Percentiles rank a stretch among this genome's conserved stretches.
Evolutionary conservation across 2,888 invertebrate species (phyloP).

Genomic region (Tigriopus californicus): DNA sequence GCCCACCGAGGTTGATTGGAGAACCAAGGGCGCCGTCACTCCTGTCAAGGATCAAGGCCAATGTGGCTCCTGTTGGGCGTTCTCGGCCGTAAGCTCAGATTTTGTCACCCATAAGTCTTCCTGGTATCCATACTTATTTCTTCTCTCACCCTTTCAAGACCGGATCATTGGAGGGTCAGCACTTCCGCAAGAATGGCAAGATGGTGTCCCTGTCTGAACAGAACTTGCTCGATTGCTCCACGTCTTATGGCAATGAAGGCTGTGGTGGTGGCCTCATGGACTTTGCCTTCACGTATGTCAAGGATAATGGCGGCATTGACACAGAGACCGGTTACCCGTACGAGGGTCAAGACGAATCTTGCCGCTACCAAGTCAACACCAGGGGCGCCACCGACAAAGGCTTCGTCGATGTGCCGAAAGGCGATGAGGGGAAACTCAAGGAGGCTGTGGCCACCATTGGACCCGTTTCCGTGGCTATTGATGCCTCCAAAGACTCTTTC

Average conservation of each 20-base stretch:
- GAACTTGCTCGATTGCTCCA: slow-evolving; percentile 73
- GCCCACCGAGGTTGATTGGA: slow-evolving; percentile 64
- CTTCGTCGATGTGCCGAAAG: slow-evolving; percentile 45
- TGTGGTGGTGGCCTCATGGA: slow-evolving; percentile 72
- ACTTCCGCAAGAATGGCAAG: slow-evolving; percentile 53
- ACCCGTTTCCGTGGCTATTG: slow-evolving; percentile 70
- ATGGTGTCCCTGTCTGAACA: slow-evolving; percentile 75
- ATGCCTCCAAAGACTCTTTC: slow-evolving; percentile 65
- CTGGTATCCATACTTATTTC: no score
- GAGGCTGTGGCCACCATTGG: slow-evolving; percentile 63
- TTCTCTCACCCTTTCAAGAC: no score
- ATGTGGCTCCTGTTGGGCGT: slow-evolving; percentile 85
- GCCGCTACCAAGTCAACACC: slow-evolving; percentile 33
- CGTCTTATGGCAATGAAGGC: slow-evolving; percentile 64
- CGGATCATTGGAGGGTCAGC: slow-evolving; percentile 73
- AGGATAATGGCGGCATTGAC: slow-evolving; percentile 66
- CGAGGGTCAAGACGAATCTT: slow-evolving; percentile 38
- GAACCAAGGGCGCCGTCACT: slow-evolving; percentile 62
- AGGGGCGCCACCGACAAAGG: slow-evolving; percentile 62
- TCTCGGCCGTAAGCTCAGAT: slow-evolving; percentile 38
- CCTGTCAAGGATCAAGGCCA: slow-evolving; percentile 72
- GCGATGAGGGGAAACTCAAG: slow-evolving; percentile 50
- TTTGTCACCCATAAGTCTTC: no score
- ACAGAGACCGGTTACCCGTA: slow-evolving; percentile 76
- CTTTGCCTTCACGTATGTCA: slow-evolving; percentile 64